Conservation (phyloP, 2,113 vertebrate genomes). For the cattle (Bos taurus) region DNA sequence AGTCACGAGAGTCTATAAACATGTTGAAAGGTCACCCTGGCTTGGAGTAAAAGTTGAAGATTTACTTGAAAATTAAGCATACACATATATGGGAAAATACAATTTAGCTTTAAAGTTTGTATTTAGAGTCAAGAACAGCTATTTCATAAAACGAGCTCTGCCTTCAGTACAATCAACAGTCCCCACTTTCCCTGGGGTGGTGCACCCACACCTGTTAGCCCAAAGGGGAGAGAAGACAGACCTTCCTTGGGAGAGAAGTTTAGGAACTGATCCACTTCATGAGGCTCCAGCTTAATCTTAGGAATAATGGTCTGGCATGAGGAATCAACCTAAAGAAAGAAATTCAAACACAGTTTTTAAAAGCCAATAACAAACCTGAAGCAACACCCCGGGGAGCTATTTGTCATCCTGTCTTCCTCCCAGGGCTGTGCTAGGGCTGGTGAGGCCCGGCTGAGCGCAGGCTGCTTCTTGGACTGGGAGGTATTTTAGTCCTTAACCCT, state of each 20-base stretch:
- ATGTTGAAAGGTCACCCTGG: neutral
- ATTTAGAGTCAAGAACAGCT: neutral
- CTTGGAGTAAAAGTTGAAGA: neutral
- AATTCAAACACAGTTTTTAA: constrained; percentile 52
- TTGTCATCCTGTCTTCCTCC: constrained; percentile 31
- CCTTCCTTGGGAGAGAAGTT: constrained; percentile 95
- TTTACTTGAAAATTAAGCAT: neutral
- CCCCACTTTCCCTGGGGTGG: neutral
- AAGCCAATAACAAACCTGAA: constrained; percentile 1
- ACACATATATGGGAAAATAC: neutral
- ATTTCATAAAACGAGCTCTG: neutral
- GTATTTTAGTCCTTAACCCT: neutral
- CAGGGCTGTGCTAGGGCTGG: neutral
- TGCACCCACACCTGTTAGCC: accelerated
- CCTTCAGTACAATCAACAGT: accelerated
- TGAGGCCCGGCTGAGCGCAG: accelerated
- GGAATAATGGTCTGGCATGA: constrained; percentile 85
- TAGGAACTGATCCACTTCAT: constrained; percentile 98
- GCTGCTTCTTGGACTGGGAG: neutral
- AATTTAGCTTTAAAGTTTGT: neutral
- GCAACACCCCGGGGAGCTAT: neutral
- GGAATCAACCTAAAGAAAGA: constrained; percentile 85
- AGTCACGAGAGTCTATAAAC: neutral
- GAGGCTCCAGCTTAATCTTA: constrained; percentile 97
- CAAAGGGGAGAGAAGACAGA: constrained; percentile 51